Conservation (phyloP, 2,888 invertebrate species). For the Cloeon dipterum region DNA sequence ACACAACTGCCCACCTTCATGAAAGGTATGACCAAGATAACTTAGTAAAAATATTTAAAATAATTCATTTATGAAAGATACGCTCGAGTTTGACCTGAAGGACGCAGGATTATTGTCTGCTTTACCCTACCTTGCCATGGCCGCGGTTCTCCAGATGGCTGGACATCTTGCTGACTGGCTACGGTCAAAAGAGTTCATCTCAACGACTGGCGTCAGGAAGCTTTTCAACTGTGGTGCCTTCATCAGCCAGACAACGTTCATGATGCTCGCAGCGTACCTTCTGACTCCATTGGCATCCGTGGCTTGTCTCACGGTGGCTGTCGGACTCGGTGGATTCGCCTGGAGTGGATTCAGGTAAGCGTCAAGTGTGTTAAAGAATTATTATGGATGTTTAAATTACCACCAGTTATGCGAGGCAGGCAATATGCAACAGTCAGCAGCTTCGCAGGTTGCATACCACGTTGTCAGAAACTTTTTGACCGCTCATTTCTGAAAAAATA, state of each 20-base stretch:
- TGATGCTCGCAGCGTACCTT: conserved; percentile 58
- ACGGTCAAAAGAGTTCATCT: conserved; percentile 33
- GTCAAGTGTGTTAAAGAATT: no score
- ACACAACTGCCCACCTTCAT: conserved; percentile 66
- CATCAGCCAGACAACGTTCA: conserved; percentile 60
- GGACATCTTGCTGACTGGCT: conserved; percentile 69
- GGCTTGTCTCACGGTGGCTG: conserved; percentile 67
- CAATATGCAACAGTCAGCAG: no score
- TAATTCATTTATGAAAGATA: no score
- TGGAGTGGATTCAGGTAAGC: conserved; percentile 75
- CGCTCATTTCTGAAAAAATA: no score
- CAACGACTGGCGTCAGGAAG: conserved; percentile 47
- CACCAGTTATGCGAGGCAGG: no score
- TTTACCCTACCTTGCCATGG: conserved; percentile 75
- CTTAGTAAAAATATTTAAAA: no score
- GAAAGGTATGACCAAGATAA: conserved; percentile 31
- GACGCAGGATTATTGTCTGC: conserved; percentile 68
- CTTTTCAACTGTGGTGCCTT: conserved; percentile 54
- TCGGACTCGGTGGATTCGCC: conserved; percentile 77
- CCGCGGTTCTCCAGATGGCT: conserved; percentile 49
- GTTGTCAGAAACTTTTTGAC: no score
- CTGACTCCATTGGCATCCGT: conserved; percentile 41
- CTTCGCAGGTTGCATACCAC: no score
- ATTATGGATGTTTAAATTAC: no score
- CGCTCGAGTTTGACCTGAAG: conserved; percentile 43